Base-by-base conservation (phyloP, 2,888 invertebrate genomes). In the Seladonia tumulorum region DNA sequence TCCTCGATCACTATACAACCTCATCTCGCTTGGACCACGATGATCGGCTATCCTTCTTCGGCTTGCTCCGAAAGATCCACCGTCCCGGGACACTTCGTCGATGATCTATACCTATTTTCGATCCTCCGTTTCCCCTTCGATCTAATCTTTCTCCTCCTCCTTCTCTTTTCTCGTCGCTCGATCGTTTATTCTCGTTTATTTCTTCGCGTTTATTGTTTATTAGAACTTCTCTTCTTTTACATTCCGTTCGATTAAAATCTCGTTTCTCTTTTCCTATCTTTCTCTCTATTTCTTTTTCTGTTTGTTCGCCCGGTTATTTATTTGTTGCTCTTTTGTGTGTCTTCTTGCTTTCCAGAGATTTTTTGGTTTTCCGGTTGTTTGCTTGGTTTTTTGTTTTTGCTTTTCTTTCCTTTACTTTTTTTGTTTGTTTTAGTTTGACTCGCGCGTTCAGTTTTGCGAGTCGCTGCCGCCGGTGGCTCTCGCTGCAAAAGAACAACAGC, bases 401-500 rank as follows among this genome's bases (percentile, higher is more conserved):
- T 80, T 66, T 57, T 60, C 35, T 76, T 78, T 53, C 35, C 77
- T 75, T 25, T 29, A 77, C 35, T 35, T 35, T 5, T 35, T 35
- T 35, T 2, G n/a, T 35, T 35, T 35, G 35, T 77, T 78, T 72
- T 77, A 63, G 47, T 47, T 76, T 71, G 35, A 63, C 68, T 53
- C 89, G 88, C 81, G 88, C 79, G 89, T 91, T 94, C 92, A 93
- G 89, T 93, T 91, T 90, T 92, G 92, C 90, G 94, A 92, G 91
- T 94, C 93, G 91, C 91, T 94, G 92, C 94, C 93, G 88, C 94
- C 93, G 90, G 92, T 93, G 91, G 92, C 87, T 91, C 91, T 91
- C 89, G 94, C 95, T 95, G 95, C 94, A 95, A 63, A 63, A 63
- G 63, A 95, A 94, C 89, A 94, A 90, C 87, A 92, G 88, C 83